Evolutionary conservation across 2,888 invertebrate species (phyloP), one percentile per base, ranked within the genome.

Genomic region (Nephrotoma flavescens): DNA sequence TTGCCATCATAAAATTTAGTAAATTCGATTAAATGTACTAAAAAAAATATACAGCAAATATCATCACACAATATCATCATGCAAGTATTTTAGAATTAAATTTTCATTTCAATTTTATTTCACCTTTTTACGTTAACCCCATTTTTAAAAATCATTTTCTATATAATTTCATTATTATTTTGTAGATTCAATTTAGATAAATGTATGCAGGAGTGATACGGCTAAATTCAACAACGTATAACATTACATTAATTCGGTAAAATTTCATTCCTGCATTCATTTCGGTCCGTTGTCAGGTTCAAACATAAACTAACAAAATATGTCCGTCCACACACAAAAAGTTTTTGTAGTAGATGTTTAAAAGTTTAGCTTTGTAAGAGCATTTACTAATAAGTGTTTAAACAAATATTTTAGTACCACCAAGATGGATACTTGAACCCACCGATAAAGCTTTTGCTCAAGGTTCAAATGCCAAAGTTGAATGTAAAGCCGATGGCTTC

Each of bases 401-500:
- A 45, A 44, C 7, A n/a, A 84, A 42, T 15, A 44, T 85, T 85
- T 52, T 86, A 98, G 98, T 98, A 90, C 98, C 98, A 90, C 98
- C 98, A 88, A 96, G 97, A 92, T 98, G 98, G 98, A 97, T 97
- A 92, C 93, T 97, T 90, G 97, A 97, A 92, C 98, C 98, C 87
- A 97, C 97, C 90, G 97, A 98, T 91, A 97, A 97, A 93, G 97
- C 97, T 90, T 97, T 97, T 92, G 97, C 97, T 89, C 97, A 97
- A 93, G 97, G 97, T 89, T 97, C 97, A 89, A 97, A 97, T 92
- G 97, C 97, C 89, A 96, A 97, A 91, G 96, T 98, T 90, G 97
- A 98, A 94, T 98, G 98, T 92, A 97, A 97, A 93, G 97, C 97
- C 91, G 97, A 97, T 93, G 97, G 98, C 89, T 98, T 97, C 93